These are phyloP conservation scores for Isotomurus palustris DNA, from an alignment of 2,888 invertebrate genomes.

Conservation along the genomic window DNA sequence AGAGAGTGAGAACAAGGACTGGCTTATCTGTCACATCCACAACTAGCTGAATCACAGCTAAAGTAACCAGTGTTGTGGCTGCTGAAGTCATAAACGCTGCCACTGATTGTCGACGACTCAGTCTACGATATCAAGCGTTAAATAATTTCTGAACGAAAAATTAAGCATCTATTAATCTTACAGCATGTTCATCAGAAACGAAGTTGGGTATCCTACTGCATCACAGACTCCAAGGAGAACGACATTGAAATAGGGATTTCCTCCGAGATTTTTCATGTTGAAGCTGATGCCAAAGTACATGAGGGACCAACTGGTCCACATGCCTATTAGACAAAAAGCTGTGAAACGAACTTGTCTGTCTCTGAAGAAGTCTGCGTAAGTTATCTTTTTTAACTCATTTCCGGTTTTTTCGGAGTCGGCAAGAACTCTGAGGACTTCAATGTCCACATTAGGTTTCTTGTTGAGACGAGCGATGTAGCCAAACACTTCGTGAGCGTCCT, in stretches of 20 bases:
- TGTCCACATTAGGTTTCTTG: neutral
- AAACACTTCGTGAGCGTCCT: slow-evolving; percentile 23
- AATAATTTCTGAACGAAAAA: neutral
- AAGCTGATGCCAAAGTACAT: slow-evolving; percentile 30
- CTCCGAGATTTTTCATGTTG: slow-evolving; percentile 35
- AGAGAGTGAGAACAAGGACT: slow-evolving; percentile 20
- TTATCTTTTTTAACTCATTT: slow-evolving; percentile 2
- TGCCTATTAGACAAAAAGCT: slow-evolving; percentile 26
- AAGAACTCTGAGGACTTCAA: slow-evolving; percentile 16
- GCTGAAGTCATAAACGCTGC: slow-evolving; percentile 29
- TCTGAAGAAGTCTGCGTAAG: slow-evolving; percentile 25
- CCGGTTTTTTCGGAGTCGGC: slow-evolving; percentile 1
- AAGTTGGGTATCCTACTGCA: slow-evolving; percentile 31
- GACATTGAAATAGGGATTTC: slow-evolving; percentile 30
- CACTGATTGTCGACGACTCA: slow-evolving; percentile 30
- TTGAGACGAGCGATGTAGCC: slow-evolving; percentile 15
- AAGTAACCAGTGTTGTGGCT: slow-evolving; percentile 19
- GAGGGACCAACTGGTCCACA: slow-evolving; percentile 30
- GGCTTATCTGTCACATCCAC: slow-evolving; percentile 3
- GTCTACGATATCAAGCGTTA: slow-evolving; percentile 13
- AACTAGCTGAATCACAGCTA: slow-evolving; percentile 24
- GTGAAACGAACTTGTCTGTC: slow-evolving; percentile 13
- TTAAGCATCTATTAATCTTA: no score
- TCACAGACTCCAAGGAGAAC: slow-evolving; percentile 29
- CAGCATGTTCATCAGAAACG: slow-evolving; percentile 7